Percentiles rank a stretch among this genome's conserved stretches.
These are phyloP conservation scores for Bellardia bayeri DNA, from an alignment of 2,888 invertebrate genomes.

Conservation along the genomic window DNA sequence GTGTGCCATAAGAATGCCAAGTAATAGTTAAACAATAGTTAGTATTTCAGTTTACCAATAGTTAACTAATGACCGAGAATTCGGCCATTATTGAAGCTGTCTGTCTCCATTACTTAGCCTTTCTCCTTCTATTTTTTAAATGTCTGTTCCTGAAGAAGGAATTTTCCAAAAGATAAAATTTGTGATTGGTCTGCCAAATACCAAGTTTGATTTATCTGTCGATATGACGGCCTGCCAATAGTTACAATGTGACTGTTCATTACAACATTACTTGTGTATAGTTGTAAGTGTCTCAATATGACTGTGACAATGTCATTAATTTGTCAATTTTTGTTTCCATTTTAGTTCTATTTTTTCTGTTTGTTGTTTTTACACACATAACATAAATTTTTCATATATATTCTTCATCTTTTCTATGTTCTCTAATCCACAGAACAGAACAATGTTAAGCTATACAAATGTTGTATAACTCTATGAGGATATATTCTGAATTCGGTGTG, in stretches of 20 bases:
- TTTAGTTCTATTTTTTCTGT: neutral
- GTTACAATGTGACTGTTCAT: conserved; percentile 2
- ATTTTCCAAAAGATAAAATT: conserved; percentile 40
- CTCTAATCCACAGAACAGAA: neutral
- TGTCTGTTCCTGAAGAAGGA: conserved; percentile 11
- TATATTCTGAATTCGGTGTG: too few species aligned
- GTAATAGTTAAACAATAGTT: too few species aligned
- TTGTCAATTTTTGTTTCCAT: conserved; percentile 30
- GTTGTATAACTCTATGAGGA: neutral
- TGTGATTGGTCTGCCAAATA: conserved; percentile 46
- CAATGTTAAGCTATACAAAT: neutral
- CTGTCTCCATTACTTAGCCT: neutral
- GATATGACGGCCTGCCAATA: conserved; percentile 33
- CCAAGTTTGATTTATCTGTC: conserved; percentile 29
- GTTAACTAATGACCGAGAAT: too few species aligned
- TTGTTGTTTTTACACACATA: neutral
- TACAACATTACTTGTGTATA: neutral
- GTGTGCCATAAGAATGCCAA: too few species aligned
- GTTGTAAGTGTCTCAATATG: neutral
- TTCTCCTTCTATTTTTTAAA: neutral
- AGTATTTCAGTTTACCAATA: too few species aligned
- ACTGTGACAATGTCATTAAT: conserved; percentile 52
- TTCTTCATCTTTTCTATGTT: neutral
- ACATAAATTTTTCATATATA: neutral
- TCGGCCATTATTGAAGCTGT: neutral